Conservation (phyloP, 2,797 vertebrate species). For the Periparus ater region DNA sequence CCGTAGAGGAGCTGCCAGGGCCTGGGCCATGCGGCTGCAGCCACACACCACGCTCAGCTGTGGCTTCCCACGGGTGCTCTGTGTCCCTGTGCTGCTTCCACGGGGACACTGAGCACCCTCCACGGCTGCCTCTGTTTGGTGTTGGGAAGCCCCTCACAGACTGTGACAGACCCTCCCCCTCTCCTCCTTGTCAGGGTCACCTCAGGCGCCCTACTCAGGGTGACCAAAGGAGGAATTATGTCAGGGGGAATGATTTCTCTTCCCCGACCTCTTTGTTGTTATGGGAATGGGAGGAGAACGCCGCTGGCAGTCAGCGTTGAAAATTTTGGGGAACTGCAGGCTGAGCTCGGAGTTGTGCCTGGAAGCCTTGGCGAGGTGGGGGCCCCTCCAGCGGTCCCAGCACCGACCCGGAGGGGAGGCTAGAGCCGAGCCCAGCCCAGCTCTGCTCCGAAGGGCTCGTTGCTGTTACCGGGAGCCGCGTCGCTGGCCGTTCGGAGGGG, state of each 20-base stretch:
- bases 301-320: fast-evolving
- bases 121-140: no score
- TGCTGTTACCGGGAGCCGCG: neutral
- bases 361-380: fast-evolving
- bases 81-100: fast-evolving
- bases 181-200: neutral
- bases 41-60: neutral
- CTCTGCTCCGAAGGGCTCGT: fast-evolving
- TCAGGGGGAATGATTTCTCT: neutral
- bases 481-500: neutral
- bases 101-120: neutral
- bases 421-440: fast-evolving
- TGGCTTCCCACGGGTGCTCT: neutral
- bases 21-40: neutral
- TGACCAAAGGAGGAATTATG: neutral
- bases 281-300: neutral
- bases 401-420: fast-evolving
- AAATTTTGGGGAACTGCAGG: neutral
- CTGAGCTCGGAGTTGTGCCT: fast-evolving
- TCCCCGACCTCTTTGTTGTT: neutral
- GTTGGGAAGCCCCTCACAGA: neutral
- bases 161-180: neutral
- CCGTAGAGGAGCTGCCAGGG: neutral
- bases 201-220: neutral
- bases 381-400: neutral